Conservation (phyloP, 2,113 vertebrate genomes). For the Mesembrinibis cayennensis region DNA sequence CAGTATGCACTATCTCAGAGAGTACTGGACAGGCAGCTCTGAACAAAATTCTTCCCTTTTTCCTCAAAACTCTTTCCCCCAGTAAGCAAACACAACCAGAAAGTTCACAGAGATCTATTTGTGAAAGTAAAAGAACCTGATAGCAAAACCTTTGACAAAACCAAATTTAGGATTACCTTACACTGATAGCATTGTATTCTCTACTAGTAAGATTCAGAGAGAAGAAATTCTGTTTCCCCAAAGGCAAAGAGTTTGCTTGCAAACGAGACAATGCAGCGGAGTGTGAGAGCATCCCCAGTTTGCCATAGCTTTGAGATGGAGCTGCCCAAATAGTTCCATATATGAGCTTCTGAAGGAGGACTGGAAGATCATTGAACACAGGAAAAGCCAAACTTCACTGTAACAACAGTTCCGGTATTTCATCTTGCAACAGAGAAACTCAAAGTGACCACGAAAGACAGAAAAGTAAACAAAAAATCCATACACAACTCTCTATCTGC, state of each 20-base stretch:
- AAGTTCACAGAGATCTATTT: not conserved
- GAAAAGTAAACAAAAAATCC: not conserved
- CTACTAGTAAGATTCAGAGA: not conserved
- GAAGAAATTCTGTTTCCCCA: not conserved
- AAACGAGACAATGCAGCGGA: fast-evolving
- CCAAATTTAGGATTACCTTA: not conserved
- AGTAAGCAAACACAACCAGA: not conserved
- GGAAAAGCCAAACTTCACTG: not conserved
- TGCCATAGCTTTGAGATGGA: not conserved
- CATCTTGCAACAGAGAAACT: not conserved
- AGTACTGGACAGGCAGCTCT: not conserved
- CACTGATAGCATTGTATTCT: not conserved
- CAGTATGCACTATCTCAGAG: not conserved
- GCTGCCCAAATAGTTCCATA: not conserved
- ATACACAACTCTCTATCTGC: not conserved
- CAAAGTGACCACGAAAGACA: not conserved
- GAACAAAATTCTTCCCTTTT: not conserved
- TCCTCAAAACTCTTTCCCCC: not conserved
- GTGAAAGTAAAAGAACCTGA: not conserved
- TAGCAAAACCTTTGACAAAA: not conserved
- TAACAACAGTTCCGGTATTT: not conserved
- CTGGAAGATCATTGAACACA: not conserved
- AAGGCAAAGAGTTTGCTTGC: not conserved
- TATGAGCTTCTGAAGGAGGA: not conserved
- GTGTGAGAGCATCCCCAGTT: not conserved